Conservation (phyloP, 1,140 invertebrate genomes). For the Coptotermes formosanus region DNA sequence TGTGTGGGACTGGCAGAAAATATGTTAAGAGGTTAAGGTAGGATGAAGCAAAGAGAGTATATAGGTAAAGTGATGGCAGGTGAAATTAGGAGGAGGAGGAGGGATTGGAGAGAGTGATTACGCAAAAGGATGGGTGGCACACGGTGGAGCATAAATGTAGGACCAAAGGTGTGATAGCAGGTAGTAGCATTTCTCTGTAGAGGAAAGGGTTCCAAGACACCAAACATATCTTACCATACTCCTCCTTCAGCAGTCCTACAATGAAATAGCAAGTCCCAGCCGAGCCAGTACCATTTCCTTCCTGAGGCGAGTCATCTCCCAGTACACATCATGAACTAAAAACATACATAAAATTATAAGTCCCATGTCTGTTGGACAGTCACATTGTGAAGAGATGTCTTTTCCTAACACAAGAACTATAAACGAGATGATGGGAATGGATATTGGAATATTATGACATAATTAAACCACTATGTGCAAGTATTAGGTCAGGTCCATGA, state of each 20-base stretch:
- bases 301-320: slow-evolving; percentile 69
- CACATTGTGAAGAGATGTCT: background rate
- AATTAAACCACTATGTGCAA: background rate
- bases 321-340: slow-evolving; percentile 73
- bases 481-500: too few species aligned
- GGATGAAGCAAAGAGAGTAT: too few species aligned
- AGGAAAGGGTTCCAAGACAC: too few species aligned
- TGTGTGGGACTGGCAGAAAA: too few species aligned
- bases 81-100: too few species aligned
- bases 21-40: too few species aligned
- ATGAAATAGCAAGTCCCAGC: slow-evolving; percentile 57
- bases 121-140: too few species aligned
- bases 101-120: too few species aligned
- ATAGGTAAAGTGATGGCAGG: too few species aligned
- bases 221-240: background rate
- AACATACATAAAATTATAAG: slow-evolving; percentile 41
- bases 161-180: too few species aligned
- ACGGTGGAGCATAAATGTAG: too few species aligned
- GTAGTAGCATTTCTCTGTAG: too few species aligned
- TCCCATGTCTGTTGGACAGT: background rate
- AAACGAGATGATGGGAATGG: slow-evolving; percentile 27
- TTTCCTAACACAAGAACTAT: background rate
- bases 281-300: slow-evolving; percentile 75
- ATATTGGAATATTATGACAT: slow-evolving; percentile 24
- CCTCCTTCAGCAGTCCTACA: slow-evolving; percentile 29